These are phyloP conservation scores for Trinorchestia longiramus DNA, from an alignment of 1,140 invertebrate species.

Conservation along the genomic window DNA sequence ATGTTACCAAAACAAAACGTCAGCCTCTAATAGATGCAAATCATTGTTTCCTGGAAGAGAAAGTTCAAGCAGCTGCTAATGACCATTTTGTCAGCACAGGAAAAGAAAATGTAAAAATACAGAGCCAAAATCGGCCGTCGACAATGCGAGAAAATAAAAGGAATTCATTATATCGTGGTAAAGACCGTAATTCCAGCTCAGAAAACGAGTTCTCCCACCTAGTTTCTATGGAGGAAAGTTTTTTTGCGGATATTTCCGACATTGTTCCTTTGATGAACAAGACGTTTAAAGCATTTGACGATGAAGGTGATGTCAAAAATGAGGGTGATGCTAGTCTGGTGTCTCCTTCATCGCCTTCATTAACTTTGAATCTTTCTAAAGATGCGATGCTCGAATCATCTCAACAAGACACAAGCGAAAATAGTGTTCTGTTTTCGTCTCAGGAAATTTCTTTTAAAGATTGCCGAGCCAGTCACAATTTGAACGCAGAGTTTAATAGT, in stretches of 20 bases:
- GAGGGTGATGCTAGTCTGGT: background rate
- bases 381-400: background rate
- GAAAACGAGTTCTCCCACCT: background rate
- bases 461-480: background rate
- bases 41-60: background rate
- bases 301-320: background rate
- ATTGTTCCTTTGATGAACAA: background rate
- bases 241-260: background rate
- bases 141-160: background rate
- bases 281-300: background rate
- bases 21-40: background rate
- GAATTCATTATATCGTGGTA: background rate
- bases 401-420: background rate
- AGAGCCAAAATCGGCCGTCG: background rate
- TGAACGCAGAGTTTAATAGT: background rate
- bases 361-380: background rate
- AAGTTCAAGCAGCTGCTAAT: background rate
- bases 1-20: background rate
- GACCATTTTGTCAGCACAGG: background rate
- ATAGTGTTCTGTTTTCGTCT: background rate
- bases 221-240: background rate
- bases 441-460: background rate
- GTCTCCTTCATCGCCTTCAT: background rate
- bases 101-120: background rate
- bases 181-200: background rate